A percentile compares a stretch with the other conserved stretches of the same genome.
These are phyloP conservation scores for Ptycholaimellus sp. DNA, from an alignment of 2,888 invertebrate genomes.

Conservation along the genomic window DNA sequence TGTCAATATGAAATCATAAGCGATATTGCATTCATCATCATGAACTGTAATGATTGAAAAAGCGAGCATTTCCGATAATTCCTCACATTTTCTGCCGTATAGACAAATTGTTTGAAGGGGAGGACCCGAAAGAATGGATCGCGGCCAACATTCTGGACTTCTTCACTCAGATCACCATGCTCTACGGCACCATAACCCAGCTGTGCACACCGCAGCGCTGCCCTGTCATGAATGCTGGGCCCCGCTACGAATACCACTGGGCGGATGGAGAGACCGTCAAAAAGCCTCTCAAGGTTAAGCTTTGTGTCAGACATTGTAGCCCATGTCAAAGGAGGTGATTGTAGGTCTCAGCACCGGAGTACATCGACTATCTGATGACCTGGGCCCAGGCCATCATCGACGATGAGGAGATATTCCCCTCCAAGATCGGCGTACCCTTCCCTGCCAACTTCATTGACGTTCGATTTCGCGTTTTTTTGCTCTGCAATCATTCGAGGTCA, in stretches of 20 bases:
- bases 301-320: conserved; percentile 5
- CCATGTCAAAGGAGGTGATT: conserved; percentile 53
- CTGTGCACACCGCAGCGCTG: conserved; percentile 94
- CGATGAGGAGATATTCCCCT: conserved; percentile 89
- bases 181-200: conserved; percentile 95
- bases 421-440: conserved; percentile 46
- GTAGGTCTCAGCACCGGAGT: conserved; percentile 93
- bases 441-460: conserved; percentile 19
- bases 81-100: too few relatives aligned
- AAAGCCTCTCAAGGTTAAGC: too few relatives aligned
- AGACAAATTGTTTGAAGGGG: too few relatives aligned
- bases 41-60: too few relatives aligned
- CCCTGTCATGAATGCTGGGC: conserved; percentile 92
- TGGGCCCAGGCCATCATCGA: conserved; percentile 99
- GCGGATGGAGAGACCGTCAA: conserved; percentile 55
- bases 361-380: conserved; percentile 96
- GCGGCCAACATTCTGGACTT: conserved; percentile 99
- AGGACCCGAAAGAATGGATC: conserved; percentile 98
- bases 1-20: too few relatives aligned
- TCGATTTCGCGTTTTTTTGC: too few relatives aligned
- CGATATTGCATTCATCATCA: too few relatives aligned
- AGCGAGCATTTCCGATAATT: too few relatives aligned
- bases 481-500: too few relatives aligned
- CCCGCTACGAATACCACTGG: conserved; percentile 99
- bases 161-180: conserved; percentile 98